Base-by-base conservation (phyloP, 2,113 vertebrate genomes). In the Nycticorax nycticorax region DNA sequence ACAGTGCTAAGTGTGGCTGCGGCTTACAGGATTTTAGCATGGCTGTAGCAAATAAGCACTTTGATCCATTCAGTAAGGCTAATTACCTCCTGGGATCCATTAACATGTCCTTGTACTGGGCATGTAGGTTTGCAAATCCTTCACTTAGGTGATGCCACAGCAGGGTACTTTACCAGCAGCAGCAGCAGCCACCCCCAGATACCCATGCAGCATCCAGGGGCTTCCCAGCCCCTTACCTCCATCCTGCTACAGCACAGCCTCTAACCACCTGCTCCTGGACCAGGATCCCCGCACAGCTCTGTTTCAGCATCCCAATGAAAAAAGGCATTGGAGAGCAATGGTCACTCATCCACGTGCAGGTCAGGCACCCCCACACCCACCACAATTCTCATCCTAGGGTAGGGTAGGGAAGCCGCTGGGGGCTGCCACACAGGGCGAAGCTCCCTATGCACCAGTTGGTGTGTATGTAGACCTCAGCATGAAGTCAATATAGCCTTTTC, bases 281-380 rank as follows among this genome's bases (percentile, higher is more conserved):
- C 67, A 57, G 37, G 21, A 79, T 6, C 41, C 37, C 12, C 15
- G 1, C 6, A 37, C 39, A 57, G 16, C 12, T 83, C 23, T 45
- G 13, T 52, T 62, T 77, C 73, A 85, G 37, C 37, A 62, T 62
- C 27, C 8, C 13, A 14, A 32, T 41, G 4, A 28, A 53, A 64
- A 66, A 14, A 5, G 5, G 22, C 18, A 10, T 23, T 45, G 41
- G 12, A 66, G 3, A 87, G 19, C 55, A 62, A 30, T 6, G 27
- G 17, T 10, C 4, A 4, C 24, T 69, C 41, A 28, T 32, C 28
- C 6, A 0, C 2, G 0, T 8, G 10, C 1, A 0, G 23, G 33
- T 39, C 27, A 83, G 30, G 53, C 15, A 30, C 24, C n/a, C 32
- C 27, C 9, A 50, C 2, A 41, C 4, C 32, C 39, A 45, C 17